Evolutionary conservation across 1,140 invertebrate genomes (phyloP), one percentile per base, ranked within the genome.

Genomic region (Batillaria attramentaria): DNA sequence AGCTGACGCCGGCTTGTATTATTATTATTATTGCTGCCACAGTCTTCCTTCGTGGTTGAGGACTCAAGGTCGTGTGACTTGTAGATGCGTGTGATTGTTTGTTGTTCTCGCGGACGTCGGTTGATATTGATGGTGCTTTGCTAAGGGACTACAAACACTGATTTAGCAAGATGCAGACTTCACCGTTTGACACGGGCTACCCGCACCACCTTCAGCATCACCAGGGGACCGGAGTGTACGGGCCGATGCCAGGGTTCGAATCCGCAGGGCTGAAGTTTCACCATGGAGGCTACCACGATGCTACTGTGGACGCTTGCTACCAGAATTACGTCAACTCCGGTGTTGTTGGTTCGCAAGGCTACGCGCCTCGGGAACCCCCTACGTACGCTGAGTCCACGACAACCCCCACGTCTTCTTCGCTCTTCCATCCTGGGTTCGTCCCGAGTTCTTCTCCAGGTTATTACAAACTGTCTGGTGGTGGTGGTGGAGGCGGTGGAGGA

Each of bases 341-440:
- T 20, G 73, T 78, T 16, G 69, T 37, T 28, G 65, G 20, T 24
- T 16, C 79, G 18, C 79, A 82, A 79, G 81, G 81, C 43, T 87
- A 83, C 60, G 62, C 81, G 35, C 73, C 85, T 18, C 57, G 85
- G 31, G 86, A 87, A 37, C 86, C 86, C 18, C 86, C 86, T 31
- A 80, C 86, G 3, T 87, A 87, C 66, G 80, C 84, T 0, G 86
- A 87, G 77, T 86, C 84, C 16, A 80, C 84, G 8, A 75, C 70
- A 24, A 2, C 50, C 31, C 46, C 72, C 3, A 54, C 72, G 28
- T 60, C 73, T 4, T 60, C 73, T 8, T 31, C 73, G 46, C 31
- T 62, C 1, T 79, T 87, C 24, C 84, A 87, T 50, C 77, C 82
- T 57, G 86, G 86, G 35, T 87, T 85, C 70, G 65, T 84, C 43